Conservation (phyloP, 2,113 vertebrate species). For the Cygnus buccinator region DNA sequence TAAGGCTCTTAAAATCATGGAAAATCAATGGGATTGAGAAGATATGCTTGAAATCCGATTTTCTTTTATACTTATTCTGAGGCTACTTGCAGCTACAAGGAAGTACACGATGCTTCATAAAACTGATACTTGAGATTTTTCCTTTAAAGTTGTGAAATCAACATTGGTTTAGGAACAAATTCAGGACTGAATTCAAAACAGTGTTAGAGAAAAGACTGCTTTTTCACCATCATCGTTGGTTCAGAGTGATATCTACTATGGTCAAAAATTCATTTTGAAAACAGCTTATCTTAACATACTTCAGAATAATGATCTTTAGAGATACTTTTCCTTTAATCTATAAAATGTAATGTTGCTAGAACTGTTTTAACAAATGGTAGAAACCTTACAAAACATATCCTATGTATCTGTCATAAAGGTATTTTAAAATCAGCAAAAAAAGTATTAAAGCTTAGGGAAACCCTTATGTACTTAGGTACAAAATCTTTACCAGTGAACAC, state of each 20-base stretch:
- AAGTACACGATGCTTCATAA: background rate
- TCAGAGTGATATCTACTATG: background rate
- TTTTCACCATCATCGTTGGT: background rate
- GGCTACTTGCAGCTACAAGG: accelerated
- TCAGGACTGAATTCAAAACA: background rate
- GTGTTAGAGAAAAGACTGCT: background rate
- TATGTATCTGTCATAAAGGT: background rate
- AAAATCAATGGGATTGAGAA: background rate
- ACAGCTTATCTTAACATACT: background rate
- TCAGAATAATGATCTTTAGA: background rate
- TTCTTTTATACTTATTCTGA: background rate
- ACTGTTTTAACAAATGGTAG: background rate
- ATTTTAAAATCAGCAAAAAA: background rate
- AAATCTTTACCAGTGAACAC: background rate
- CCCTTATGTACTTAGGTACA: background rate
- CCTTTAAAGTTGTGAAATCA: background rate
- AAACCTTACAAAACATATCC: background rate
- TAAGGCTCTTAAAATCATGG: background rate
- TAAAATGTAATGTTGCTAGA: background rate
- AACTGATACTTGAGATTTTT: background rate
- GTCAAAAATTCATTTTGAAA: background rate
- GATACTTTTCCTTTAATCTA: background rate
- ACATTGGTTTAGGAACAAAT: background rate
- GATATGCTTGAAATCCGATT: background rate
- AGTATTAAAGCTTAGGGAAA: background rate